phyloP scores from a whole-genome alignment of 92 coral and sea anemone genomes.

The Desmophyllum pertusum region DNA sequence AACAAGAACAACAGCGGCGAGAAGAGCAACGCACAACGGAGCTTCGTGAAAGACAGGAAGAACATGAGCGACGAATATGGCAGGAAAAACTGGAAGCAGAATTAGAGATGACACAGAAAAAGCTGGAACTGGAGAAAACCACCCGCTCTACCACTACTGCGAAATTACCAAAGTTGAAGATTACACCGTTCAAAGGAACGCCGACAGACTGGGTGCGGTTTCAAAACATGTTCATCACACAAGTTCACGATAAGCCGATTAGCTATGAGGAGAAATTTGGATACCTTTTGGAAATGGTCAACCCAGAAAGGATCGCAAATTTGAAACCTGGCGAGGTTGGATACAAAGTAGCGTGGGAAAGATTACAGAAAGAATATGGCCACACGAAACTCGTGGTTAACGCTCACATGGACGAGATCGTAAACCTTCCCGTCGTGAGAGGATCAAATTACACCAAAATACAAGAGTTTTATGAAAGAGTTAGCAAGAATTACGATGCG shows the following conservation, averaged over 20 bases:
- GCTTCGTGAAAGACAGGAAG: slow-evolving; percentile 13
- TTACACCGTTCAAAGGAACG: slow-evolving; percentile 58
- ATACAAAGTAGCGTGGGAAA: slow-evolving; percentile 67
- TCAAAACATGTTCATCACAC: slow-evolving; percentile 65
- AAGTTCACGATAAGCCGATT: slow-evolving; percentile 48
- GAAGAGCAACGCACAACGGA: neutral
- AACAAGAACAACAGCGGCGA: neutral
- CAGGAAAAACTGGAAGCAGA: slow-evolving; percentile 35
- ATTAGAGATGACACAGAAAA: slow-evolving; percentile 6
- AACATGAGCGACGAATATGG: slow-evolving; percentile 29
- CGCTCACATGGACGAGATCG: slow-evolving; percentile 55
- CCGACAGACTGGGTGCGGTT: slow-evolving; percentile 66
- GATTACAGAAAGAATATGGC: slow-evolving; percentile 57
- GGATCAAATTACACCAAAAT: slow-evolving; percentile 37
- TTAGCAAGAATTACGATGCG: slow-evolving; percentile 59
- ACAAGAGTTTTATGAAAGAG: slow-evolving; percentile 62
- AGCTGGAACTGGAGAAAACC: slow-evolving; percentile 18
- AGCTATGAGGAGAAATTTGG: slow-evolving; percentile 66
- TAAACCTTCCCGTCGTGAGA: slow-evolving; percentile 42
- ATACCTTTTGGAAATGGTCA: slow-evolving; percentile 52
- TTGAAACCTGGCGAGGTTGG: slow-evolving; percentile 57
- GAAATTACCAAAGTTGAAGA: slow-evolving; percentile 48
- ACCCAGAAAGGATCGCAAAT: slow-evolving; percentile 40
- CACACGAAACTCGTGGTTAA: slow-evolving; percentile 49
- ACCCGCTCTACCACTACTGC: slow-evolving; percentile 14